These are phyloP conservation scores for Rhipidura dahli DNA, from an alignment of 2,113 vertebrate genomes.

Conservation along the genomic window DNA sequence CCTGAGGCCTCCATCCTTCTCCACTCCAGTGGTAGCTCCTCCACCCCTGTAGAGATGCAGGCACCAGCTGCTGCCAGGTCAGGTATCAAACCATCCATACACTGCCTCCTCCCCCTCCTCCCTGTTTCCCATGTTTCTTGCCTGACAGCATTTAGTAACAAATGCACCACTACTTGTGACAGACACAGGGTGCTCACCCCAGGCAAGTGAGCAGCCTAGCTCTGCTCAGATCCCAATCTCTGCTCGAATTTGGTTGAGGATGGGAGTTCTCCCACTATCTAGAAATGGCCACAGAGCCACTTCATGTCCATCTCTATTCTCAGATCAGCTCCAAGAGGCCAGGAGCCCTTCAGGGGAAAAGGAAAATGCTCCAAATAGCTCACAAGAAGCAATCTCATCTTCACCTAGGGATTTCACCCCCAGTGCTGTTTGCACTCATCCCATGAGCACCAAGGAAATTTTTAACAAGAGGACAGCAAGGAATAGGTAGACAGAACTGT, in stretches of 20 bases:
- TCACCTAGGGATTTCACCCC: not conserved
- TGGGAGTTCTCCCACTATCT: not conserved
- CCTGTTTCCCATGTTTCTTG: not conserved
- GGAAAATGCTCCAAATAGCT: not conserved
- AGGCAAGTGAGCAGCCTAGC: not conserved
- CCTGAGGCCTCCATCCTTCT: not conserved
- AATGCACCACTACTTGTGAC: not conserved
- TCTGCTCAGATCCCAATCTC: not conserved
- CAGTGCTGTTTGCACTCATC: not conserved
- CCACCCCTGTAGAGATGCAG: not conserved
- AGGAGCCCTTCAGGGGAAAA: not conserved
- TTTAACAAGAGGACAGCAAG: slow-evolving; percentile 5
- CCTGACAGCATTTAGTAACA: not conserved
- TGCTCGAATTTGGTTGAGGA: not conserved
- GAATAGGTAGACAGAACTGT: slow-evolving; percentile 1
- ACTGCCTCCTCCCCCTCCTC: not conserved
- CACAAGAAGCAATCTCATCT: not conserved
- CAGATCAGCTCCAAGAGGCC: not conserved
- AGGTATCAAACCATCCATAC: not conserved
- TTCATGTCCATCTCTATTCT: not conserved
- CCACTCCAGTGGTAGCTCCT: not conserved
- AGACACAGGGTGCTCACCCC: not conserved
- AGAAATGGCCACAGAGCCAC: not conserved
- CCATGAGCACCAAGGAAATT: not conserved
- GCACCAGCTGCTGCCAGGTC: not conserved